Evolutionary conservation across 2,113 vertebrate genomes (phyloP).

Genomic region (Melanerpes formicivorus): DNA sequence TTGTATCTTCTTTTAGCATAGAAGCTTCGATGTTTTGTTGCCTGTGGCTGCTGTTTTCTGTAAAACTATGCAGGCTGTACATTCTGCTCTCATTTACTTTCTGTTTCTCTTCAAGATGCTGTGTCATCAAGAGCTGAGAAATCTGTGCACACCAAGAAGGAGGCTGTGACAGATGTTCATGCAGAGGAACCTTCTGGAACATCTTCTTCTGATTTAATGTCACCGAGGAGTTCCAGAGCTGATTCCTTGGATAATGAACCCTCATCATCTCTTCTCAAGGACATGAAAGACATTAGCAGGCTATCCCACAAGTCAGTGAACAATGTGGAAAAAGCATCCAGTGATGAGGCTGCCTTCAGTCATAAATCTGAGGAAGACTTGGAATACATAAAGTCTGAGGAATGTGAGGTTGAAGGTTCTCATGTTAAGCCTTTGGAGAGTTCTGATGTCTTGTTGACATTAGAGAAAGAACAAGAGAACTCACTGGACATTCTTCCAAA

Average conservation of each 20-base stretch:
- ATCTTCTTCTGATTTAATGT: conserved; percentile 67
- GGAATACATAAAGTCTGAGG: conserved; percentile 68
- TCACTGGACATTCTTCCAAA: conserved; percentile 48
- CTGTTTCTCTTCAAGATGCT: conserved; percentile 61
- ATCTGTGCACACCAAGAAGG: conserved; percentile 66
- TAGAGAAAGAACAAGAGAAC: conserved; percentile 65
- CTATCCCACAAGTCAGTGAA: conserved; percentile 12
- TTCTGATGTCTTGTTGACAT: conserved; percentile 66
- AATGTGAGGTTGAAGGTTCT: conserved; percentile 43
- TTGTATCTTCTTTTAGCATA: not conserved
- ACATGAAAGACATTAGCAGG: conserved; percentile 7
- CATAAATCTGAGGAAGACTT: conserved; percentile 81
- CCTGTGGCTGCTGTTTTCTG: not conserved
- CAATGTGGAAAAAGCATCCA: conserved; percentile 31
- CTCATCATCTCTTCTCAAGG: conserved; percentile 51
- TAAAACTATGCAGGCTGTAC: not conserved
- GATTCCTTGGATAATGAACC: conserved; percentile 62
- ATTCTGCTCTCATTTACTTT: not conserved
- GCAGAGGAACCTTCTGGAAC: conserved; percentile 60
- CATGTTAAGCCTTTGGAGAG: conserved; percentile 27
- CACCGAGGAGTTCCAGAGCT: conserved; percentile 53
- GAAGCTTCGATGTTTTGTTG: not conserved
- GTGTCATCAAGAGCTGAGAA: conserved; percentile 54
- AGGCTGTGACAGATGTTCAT: conserved; percentile 64
- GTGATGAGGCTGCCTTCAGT: conserved; percentile 51